phyloP scores from a whole-genome alignment of 2,888 invertebrate species.

The Idaea straminata region DNA sequence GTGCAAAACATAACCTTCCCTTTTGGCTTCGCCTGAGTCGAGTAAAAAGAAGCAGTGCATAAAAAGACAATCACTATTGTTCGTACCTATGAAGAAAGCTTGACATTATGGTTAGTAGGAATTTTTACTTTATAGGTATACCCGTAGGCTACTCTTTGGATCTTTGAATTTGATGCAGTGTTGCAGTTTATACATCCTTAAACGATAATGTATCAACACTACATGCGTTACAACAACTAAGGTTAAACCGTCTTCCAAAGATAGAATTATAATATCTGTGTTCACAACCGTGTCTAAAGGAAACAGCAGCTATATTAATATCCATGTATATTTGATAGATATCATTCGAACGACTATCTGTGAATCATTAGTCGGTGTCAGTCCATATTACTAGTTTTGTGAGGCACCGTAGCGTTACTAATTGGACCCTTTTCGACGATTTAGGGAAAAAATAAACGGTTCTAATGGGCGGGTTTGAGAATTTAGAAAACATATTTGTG shows the following conservation, averaged over 20 bases:
- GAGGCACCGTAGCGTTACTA: conserved; percentile 62
- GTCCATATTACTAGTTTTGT: conserved; percentile 25
- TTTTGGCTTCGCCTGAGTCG: too few relatives aligned
- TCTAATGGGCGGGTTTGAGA: conserved; percentile 11
- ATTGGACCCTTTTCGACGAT: conserved; percentile 66
- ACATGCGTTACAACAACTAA: background rate
- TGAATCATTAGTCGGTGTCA: conserved; percentile 33
- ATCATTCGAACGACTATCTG: background rate
- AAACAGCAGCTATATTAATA: background rate
- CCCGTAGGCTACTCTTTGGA: too few relatives aligned
- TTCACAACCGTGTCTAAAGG: background rate
- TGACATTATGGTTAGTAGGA: too few relatives aligned
- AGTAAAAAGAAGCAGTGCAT: too few relatives aligned
- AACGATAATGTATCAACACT: too few relatives aligned
- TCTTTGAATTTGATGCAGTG: too few relatives aligned
- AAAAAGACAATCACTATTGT: too few relatives aligned
- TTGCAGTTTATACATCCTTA: too few relatives aligned
- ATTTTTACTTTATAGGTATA: too few relatives aligned
- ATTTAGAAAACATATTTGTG: background rate
- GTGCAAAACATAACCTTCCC: too few relatives aligned
- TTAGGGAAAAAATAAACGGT: conserved; percentile 61
- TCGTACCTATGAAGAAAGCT: too few relatives aligned
- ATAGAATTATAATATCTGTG: background rate
- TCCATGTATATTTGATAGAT: background rate
- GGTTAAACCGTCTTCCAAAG: background rate